Evolutionary conservation across 2,797 vertebrate species (phyloP), one percentile per base, ranked within the genome.

Genomic region (Kryptopterus vitreolus): DNA sequence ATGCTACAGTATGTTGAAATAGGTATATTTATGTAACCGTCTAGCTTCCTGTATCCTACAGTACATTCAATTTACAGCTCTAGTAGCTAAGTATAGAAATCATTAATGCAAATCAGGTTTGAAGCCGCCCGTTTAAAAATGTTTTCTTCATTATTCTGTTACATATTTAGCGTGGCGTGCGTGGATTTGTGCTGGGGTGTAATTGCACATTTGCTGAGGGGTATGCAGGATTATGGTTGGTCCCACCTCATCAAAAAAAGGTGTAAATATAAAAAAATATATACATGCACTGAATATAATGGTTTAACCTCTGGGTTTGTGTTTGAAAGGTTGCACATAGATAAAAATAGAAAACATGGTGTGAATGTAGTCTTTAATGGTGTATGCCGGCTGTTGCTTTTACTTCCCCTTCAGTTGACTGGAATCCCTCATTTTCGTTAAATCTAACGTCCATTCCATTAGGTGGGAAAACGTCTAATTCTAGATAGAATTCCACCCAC

Each of bases 21-120:
- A 11, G 10, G 26, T 66, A 48, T 6, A 66, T 38, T 66, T 57
- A 33, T 11, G 8, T 57, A 77, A 26, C 33, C 11, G 33, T 63
- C 26, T 76, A 16, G 12, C 43, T 12, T 70, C 38, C 53, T 72
- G 16, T 35, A 35, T 50, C 35, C 59, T 78, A 7, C n/a, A n/a
- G n/a, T n/a, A n/a, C 57, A 59, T 26, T 24, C 18, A 9, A 24
- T 69, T 78, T 46, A 50, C 22, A 2, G 43, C n/a, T 31, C 24
- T 7, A 57, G 9, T 57, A 65, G n/a, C 24, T 48, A 26, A 76
- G 18, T 52, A 61, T 16, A 78, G 38, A 58, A 15, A 33, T 43
- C 65, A 69, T 78, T 78, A 78, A 58, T 68, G 33, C 4, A 57
- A 46, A 70, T 57, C 2, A 22, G 33, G 63, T 46, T 46, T 31